Conservation (phyloP, 2,888 invertebrate genomes). For the Smittia sp. region DNA sequence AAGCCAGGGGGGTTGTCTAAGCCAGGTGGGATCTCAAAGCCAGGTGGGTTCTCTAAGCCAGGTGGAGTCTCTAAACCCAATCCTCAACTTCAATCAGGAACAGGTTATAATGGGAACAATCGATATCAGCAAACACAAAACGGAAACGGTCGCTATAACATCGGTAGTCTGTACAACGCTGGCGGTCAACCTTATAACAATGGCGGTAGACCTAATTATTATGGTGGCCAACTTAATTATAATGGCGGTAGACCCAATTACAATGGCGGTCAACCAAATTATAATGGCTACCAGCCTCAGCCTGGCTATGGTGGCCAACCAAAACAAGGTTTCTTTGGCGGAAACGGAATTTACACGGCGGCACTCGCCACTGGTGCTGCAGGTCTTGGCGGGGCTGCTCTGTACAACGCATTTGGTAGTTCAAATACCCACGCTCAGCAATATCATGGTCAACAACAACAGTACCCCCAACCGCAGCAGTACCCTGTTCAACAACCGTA, state of each 20-base stretch:
- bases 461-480: neutral
- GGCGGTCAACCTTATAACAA: too few species aligned
- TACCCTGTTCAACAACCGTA: neutral
- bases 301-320: neutral
- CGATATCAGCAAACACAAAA: too few species aligned
- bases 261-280: neutral
- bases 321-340: constrained; percentile 26
- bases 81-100: too few species aligned
- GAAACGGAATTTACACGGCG: constrained; percentile 19
- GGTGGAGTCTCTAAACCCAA: neutral
- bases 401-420: constrained; percentile 8
- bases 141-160: too few species aligned
- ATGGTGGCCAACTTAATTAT: too few species aligned
- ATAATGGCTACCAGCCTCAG: neutral
- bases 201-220: too few species aligned
- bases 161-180: too few species aligned
- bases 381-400: constrained; percentile 28
- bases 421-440: neutral
- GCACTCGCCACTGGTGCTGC: constrained; percentile 25
- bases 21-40: neutral
- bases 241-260: too few species aligned
- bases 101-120: too few species aligned
- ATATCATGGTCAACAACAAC: neutral
- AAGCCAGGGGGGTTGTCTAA: constrained; percentile 10
- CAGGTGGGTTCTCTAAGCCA: neutral